Evolutionary conservation across 2,797 vertebrate species (phyloP).

Genomic region (Leptodactylus fallax): DNA sequence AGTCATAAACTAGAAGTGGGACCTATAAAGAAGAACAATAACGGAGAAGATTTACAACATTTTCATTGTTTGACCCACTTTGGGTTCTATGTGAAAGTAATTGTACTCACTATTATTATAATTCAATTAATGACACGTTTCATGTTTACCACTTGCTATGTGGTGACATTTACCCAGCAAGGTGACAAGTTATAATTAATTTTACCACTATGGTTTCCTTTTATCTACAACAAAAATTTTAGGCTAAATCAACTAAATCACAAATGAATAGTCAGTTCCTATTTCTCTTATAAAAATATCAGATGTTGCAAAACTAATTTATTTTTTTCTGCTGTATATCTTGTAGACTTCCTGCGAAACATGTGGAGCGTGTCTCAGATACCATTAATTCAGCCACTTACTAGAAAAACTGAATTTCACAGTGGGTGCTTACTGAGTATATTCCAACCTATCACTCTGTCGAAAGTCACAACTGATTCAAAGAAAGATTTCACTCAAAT

Average conservation of each 20-base stretch:
- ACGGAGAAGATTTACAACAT: too few relatives aligned
- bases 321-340: constrained; percentile 49
- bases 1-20: too few relatives aligned
- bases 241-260: not conserved
- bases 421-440: constrained; percentile 59
- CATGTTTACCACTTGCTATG: not conserved
- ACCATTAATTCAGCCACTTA: constrained; percentile 64
- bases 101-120: too few relatives aligned
- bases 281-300: constrained; percentile 57
- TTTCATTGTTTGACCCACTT: too few relatives aligned
- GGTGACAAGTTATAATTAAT: not conserved
- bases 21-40: too few relatives aligned
- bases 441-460: constrained; percentile 61
- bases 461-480: constrained; percentile 61
- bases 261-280: constrained; percentile 43
- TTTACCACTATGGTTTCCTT: not conserved
- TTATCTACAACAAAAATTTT: not conserved
- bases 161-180: not conserved
- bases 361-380: constrained; percentile 54
- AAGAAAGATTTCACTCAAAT: constrained; percentile 60
- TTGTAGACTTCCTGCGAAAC: constrained; percentile 55
- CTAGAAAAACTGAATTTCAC: constrained; percentile 65
- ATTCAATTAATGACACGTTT: too few relatives aligned
- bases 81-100: too few relatives aligned
- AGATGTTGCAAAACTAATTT: constrained; percentile 50